Evolutionary conservation across 37 sponge, comb jelly and placozoan genomes (phyloP), one percentile per base, ranked within the genome.

Genomic region (Aplysina aerophoba): DNA sequence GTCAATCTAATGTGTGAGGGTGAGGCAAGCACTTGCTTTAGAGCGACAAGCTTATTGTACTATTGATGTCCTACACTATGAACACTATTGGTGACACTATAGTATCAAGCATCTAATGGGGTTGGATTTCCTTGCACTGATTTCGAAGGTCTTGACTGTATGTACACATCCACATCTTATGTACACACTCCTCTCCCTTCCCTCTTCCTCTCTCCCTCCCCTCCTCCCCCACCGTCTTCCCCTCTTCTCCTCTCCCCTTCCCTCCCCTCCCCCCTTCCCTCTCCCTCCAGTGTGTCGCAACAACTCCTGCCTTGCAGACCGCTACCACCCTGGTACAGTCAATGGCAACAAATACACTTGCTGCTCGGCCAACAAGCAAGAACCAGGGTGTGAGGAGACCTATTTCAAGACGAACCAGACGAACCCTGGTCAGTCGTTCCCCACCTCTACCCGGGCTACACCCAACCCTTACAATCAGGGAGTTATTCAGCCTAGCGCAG

Each of bases 271-370:
- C 57, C 55, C 4, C 15, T 54, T 40, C 12, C 40, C 62, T 14
- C 13, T 58, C 44, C 15, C 8, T n/a, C 17, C 41, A 81, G 72
- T 80, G 72, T 79, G 55, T 34, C 28, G 41, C 0, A 36, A 33
- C 39, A 33, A 33, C 25, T 59, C 22, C 22, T 24, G 44, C 50
- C 63, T 87, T 17, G 79, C 84, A 44, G 90, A 86, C 53, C 34
- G 25, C 1, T 95, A 84, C 75, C 96, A 95, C 55, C 93, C 96
- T 25, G 93, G 93, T 31, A 40, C 86, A 11, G 88, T 90, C 79
- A 67, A 44, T 12, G 89, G 73, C 37, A 78, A 83, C 50, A 95
- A 93, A 78, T 95, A 91, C 91, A 80, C 91, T 0, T 95, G 96
- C 59, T 95, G 96, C 74, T 85, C 87, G 53, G 63, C 67, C 14